Evolutionary conservation across 2,113 vertebrate genomes (phyloP).

Genomic region (Mionectes macconnelli): DNA sequence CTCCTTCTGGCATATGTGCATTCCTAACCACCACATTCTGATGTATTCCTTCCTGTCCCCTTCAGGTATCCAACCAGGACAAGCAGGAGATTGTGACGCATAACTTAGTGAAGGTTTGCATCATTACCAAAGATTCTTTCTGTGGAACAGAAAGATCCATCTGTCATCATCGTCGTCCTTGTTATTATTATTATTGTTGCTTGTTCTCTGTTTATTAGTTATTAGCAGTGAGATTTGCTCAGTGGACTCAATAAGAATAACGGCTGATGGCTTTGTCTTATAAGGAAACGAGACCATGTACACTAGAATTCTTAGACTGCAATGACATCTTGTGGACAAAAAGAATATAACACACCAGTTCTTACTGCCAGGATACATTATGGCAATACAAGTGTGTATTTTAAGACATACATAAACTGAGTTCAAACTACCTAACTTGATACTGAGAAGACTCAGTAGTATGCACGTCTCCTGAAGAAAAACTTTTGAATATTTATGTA

Average conservation of each 20-base stretch:
- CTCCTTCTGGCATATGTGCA: not conserved
- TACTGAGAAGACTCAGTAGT: not conserved
- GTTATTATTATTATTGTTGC: not conserved
- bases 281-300: accelerated
- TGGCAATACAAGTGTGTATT: accelerated
- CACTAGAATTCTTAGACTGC: conserved; percentile 5
- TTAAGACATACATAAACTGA: not conserved
- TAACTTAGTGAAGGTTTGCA: not conserved
- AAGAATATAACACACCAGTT: not conserved
- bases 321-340: conserved; percentile 61
- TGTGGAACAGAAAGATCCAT: not conserved
- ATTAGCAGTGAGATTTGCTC: not conserved
- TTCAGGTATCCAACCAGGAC: not conserved
- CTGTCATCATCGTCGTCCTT: not conserved
- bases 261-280: not conserved
- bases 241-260: not conserved
- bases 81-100: accelerated
- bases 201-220: not conserved
- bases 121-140: not conserved
- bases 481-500: not conserved
- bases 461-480: not conserved
- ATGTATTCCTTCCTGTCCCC: too few species aligned
- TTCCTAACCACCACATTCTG: not conserved
- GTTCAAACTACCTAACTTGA: not conserved
- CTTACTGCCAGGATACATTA: not conserved